Conservation (phyloP, 2,113 vertebrate genomes). For the Plecturocebus donacophilus region DNA sequence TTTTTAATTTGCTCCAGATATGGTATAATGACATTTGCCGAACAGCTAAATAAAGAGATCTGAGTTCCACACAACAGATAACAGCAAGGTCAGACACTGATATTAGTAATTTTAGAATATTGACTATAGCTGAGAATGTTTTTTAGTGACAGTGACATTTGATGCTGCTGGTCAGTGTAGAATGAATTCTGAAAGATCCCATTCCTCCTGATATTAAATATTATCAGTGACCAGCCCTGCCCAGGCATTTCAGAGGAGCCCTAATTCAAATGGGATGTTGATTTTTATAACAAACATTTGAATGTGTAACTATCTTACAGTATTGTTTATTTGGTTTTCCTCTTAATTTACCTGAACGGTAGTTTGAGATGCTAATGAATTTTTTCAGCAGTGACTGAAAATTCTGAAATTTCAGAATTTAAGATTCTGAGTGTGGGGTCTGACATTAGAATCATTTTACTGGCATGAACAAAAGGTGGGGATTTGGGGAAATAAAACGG, state of each 20-base stretch:
- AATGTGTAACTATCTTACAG: neutral
- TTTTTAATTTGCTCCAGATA: conserved; percentile 78
- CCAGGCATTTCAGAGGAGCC: neutral
- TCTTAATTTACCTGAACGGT: neutral
- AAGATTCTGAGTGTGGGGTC: neutral
- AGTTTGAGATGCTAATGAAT: neutral
- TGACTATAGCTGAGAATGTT: conserved; percentile 45
- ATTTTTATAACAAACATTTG: neutral
- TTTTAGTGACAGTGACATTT: neutral
- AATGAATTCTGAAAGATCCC: conserved; percentile 14
- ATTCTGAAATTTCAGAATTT: neutral
- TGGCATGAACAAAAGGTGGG: neutral
- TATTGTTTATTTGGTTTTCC: neutral
- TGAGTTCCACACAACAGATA: conserved; percentile 71
- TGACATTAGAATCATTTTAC: neutral
- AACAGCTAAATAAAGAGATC: conserved; percentile 73
- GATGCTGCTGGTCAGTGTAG: neutral
- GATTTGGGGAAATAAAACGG: conserved; percentile 2
- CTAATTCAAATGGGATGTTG: neutral
- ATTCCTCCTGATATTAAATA: conserved; percentile 45
- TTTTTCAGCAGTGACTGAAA: neutral
- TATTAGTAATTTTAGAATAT: conserved; percentile 72
- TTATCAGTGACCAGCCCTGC: neutral
- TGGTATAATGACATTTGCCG: conserved; percentile 69
- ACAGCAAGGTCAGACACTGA: conserved; percentile 66